A percentile compares a stretch with the other conserved stretches of the same genome.
Evolutionary conservation across 2,888 invertebrate species (phyloP).

Genomic region (Eutolmus rufibarbis): DNA sequence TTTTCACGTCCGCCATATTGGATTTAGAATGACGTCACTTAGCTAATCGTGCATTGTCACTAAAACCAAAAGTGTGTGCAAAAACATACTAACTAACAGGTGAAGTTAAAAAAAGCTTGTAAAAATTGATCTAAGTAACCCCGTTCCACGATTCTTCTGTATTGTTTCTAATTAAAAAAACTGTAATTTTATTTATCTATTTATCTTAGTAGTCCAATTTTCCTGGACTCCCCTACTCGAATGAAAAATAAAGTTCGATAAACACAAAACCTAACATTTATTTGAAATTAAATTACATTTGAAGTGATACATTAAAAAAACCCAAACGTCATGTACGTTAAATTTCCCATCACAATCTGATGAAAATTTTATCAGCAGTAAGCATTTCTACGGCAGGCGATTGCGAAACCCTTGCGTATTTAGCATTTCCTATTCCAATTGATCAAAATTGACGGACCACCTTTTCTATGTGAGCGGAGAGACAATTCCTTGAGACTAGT

Average conservation of each 20-base stretch:
- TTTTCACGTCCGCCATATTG: too few relatives aligned
- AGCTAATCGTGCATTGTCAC: too few relatives aligned
- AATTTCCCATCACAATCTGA: not conserved
- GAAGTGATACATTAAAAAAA: not conserved
- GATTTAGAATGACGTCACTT: too few relatives aligned
- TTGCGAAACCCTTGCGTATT: not conserved
- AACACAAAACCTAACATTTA: not conserved
- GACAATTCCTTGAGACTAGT: not conserved
- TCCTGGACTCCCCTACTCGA: too few relatives aligned
- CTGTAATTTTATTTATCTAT: too few relatives aligned
- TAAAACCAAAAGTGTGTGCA: too few relatives aligned
- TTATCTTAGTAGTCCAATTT: too few relatives aligned
- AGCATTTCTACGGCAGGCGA: not conserved
- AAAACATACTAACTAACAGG: too few relatives aligned
- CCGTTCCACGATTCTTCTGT: too few relatives aligned
- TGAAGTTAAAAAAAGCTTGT: too few relatives aligned
- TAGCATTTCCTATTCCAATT: not conserved
- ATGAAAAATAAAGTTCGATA: not conserved
- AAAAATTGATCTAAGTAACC: too few relatives aligned
- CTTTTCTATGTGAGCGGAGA: not conserved
- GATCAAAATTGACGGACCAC: not conserved
- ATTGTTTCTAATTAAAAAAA: too few relatives aligned
- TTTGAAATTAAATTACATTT: not conserved
- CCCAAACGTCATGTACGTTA: not conserved
- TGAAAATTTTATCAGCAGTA: not conserved